A percentile compares a stretch with the other conserved stretches of the same genome.
Evolutionary conservation across 37 sponge, comb jelly and placozoan species (phyloP).

Genomic region (Beroe forskalii): DNA sequence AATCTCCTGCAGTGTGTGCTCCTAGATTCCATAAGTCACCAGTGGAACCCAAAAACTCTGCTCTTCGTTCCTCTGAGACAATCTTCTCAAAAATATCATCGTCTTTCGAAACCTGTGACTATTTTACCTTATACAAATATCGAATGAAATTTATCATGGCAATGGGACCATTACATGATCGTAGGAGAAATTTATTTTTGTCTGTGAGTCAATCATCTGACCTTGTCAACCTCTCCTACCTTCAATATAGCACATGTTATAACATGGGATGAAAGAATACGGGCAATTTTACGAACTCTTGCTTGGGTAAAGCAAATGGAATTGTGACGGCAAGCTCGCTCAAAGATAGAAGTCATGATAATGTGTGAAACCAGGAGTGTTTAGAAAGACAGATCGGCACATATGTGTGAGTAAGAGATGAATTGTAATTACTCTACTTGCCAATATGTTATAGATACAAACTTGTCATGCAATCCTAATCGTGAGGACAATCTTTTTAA

Average conservation of each 20-base stretch:
- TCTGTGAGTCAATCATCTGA: too few relatives aligned
- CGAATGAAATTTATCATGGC: too few relatives aligned
- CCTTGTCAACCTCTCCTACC: neutral
- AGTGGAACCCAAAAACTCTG: conserved; percentile 38
- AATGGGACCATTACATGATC: too few relatives aligned
- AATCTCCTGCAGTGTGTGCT: neutral
- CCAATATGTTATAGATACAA: neutral
- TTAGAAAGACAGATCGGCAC: neutral
- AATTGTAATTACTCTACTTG: neutral
- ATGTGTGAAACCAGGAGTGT: neutral
- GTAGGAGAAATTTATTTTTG: too few relatives aligned
- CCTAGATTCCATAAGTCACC: conserved; percentile 1
- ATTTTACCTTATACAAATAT: too few relatives aligned
- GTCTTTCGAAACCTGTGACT: neutral
- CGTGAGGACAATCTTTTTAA: neutral
- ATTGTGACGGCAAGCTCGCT: conserved; percentile 33
- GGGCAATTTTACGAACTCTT: neutral
- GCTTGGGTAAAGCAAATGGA: neutral
- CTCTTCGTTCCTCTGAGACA: conserved; percentile 30
- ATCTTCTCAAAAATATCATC: conserved; percentile 60
- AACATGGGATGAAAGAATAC: neutral
- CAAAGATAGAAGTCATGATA: neutral
- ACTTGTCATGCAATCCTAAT: neutral
- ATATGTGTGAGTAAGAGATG: neutral
- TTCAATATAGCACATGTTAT: neutral